Evolutionary conservation across 2,113 vertebrate species (phyloP).

Genomic region (Hyla sarda): DNA sequence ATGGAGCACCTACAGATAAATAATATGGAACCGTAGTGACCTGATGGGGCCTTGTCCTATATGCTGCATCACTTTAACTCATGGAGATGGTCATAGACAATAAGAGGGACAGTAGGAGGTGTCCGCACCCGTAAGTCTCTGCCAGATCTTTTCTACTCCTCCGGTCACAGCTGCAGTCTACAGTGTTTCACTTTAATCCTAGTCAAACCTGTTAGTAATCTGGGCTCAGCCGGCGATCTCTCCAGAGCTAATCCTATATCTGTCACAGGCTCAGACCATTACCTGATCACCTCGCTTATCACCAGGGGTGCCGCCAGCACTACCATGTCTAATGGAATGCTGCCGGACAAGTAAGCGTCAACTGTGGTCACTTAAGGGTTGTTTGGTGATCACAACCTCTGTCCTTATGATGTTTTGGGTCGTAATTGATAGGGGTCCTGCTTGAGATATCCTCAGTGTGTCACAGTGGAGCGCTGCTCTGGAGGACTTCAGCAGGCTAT

Average conservation of each 20-base stretch:
- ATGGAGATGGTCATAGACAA: not conserved
- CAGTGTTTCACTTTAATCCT: constrained; percentile 8
- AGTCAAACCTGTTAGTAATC: not conserved
- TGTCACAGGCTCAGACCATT: constrained; percentile 16
- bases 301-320: not conserved
- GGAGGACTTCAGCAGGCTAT: too few species aligned
- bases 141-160: not conserved
- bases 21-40: not conserved
- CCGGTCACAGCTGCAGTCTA: constrained; percentile 2
- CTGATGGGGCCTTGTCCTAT: too few species aligned
- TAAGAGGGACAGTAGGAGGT: not conserved
- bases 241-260: constrained; percentile 21
- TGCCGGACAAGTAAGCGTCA: not conserved
- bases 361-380: not conserved
- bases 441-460: too few species aligned
- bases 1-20: too few species aligned
- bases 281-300: constrained; percentile 1
- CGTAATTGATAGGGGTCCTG: not conserved
- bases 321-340: too few species aligned
- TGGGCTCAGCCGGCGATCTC: constrained; percentile 14
- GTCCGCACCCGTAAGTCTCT: not conserved
- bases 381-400: not conserved
- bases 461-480: too few species aligned
- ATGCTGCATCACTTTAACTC: too few species aligned
- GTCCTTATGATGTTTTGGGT: not conserved